A percentile compares a stretch with the other conserved stretches of the same genome.
phyloP scores from a whole-genome alignment of 2,113 vertebrate genomes.

The Oreocharis arfaki region DNA sequence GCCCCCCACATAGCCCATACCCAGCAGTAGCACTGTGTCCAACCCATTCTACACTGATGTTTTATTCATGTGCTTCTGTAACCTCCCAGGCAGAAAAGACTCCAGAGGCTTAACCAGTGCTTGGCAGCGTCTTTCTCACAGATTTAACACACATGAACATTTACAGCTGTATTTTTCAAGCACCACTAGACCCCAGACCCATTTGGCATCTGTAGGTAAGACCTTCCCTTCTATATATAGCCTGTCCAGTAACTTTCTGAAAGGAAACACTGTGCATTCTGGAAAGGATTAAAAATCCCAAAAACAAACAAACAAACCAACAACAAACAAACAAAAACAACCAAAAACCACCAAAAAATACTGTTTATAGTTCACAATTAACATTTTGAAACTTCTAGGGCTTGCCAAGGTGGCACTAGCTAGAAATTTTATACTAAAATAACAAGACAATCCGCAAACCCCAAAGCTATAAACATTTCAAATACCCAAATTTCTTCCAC shows the following conservation, averaged over 20 bases:
- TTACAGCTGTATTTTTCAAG: not conserved
- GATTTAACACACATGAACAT: not conserved
- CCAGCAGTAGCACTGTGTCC: not conserved
- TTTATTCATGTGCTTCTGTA: not conserved
- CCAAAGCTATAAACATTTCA: not conserved
- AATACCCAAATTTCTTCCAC: not conserved
- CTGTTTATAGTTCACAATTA: not conserved
- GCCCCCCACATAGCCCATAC: not conserved
- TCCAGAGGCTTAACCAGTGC: not conserved
- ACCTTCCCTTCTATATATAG: not conserved
- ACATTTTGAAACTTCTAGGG: not conserved
- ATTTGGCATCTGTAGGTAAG: not conserved
- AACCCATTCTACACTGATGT: accelerated
- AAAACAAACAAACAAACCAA: too few species aligned
- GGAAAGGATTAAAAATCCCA: not conserved
- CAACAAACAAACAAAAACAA: too few species aligned
- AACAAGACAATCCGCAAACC: not conserved
- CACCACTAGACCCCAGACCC: not conserved
- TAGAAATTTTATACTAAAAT: not conserved
- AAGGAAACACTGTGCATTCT: not conserved
- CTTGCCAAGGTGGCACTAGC: not conserved
- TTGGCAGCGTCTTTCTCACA: not conserved
- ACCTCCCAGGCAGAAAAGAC: not conserved
- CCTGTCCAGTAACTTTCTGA: not conserved
- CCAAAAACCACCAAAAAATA: not conserved